A percentile compares a stretch with the other conserved stretches of the same genome.
These are phyloP conservation scores for Gymnocephalus cernua DNA, from an alignment of 2,113 vertebrate species.

Conservation along the genomic window DNA sequence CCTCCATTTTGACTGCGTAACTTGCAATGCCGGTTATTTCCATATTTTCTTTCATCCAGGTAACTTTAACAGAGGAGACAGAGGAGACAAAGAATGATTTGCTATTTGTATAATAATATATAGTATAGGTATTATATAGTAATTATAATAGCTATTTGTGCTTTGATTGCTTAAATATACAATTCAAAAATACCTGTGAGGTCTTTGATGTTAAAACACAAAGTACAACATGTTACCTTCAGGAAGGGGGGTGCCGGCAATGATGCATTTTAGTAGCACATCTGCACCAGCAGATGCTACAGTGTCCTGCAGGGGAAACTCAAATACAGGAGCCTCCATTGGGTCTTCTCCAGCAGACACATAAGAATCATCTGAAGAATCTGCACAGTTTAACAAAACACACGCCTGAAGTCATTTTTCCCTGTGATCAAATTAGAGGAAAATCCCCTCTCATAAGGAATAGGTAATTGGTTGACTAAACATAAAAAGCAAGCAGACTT, in stretches of 20 bases:
- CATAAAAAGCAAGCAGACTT: slow-evolving; percentile 1
- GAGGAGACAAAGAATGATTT: background rate
- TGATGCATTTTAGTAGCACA: slow-evolving; percentile 92
- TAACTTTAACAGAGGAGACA: slow-evolving; percentile 80
- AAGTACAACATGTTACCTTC: slow-evolving; percentile 84
- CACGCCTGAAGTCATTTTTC: slow-evolving; percentile 9
- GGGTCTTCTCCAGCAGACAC: slow-evolving; percentile 97
- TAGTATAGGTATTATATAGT: too few relatives aligned
- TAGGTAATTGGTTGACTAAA: slow-evolving; percentile 1
- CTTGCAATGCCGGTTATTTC: slow-evolving; percentile 77
- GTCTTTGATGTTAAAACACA: slow-evolving; percentile 5
- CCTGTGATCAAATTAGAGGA: background rate
- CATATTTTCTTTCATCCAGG: slow-evolving; percentile 90
- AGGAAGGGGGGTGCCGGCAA: slow-evolving; percentile 91
- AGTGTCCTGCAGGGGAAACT: slow-evolving; percentile 90
- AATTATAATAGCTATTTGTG: background rate
- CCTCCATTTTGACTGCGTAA: slow-evolving; percentile 90
- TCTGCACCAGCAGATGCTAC: slow-evolving; percentile 87
- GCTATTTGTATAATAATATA: too few relatives aligned
- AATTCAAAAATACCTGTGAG: background rate
- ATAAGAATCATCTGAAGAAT: slow-evolving; percentile 97
- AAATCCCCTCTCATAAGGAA: background rate
- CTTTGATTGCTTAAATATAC: background rate
- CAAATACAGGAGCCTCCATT: slow-evolving; percentile 94
- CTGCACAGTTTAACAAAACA: slow-evolving; percentile 77